Conservation (phyloP, 2,113 vertebrate genomes). For the Triplophysa rosa region DNA sequence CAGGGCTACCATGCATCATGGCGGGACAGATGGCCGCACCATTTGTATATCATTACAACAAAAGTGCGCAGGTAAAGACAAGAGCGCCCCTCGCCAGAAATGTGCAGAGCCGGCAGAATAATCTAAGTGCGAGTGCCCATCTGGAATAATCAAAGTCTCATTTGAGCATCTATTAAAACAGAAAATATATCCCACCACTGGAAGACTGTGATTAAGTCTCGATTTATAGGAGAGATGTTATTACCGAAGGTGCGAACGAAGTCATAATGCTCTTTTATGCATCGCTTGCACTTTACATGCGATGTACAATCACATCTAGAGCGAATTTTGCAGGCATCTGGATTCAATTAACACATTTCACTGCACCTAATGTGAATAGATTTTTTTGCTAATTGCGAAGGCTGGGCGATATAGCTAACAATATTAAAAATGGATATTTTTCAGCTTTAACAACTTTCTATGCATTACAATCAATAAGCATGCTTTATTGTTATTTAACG, state of each 20-base stretch:
- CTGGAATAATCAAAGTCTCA: slow-evolving; percentile 35
- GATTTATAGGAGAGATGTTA: slow-evolving; percentile 30
- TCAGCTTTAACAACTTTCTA: neutral
- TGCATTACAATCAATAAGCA: no score
- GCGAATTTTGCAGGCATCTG: neutral
- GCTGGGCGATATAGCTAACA: neutral
- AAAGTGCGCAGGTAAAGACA: neutral
- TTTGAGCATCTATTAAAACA: slow-evolving; percentile 27
- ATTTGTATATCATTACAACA: slow-evolving; percentile 24
- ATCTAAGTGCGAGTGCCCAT: neutral
- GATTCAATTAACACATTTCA: slow-evolving; percentile 6
- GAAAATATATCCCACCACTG: slow-evolving; percentile 1
- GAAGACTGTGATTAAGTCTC: slow-evolving; percentile 38
- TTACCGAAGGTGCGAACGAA: slow-evolving; percentile 18
- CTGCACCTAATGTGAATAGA: neutral
- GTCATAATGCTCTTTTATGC: slow-evolving; percentile 20
- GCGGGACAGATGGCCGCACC: slow-evolving; percentile 20
- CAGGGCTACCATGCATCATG: slow-evolving; percentile 20
- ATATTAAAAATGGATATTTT: neutral
- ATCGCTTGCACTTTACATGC: slow-evolving; percentile 2
- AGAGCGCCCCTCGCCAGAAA: neutral
- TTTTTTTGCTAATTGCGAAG: slow-evolving; percentile 23
- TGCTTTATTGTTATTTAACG: no score
- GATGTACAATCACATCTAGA: neutral
- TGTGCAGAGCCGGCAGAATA: slow-evolving; percentile 11